A percentile compares a stretch with the other conserved stretches of the same genome.
Conservation (phyloP, 2,113 vertebrate genomes). For the Bambusicola thoracicus region DNA sequence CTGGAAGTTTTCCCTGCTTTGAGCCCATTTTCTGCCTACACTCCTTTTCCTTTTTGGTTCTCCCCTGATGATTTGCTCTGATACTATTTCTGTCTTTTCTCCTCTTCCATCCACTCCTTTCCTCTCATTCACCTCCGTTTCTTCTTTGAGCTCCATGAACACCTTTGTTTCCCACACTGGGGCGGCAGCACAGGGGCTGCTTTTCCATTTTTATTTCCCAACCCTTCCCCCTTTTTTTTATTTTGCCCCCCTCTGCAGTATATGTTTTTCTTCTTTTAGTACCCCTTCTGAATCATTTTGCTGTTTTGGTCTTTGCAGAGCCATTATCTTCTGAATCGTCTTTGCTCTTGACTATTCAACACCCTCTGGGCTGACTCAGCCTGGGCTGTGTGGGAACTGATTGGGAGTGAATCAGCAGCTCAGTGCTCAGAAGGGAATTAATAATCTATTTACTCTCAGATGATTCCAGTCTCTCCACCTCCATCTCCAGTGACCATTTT, state of each 20-base stretch:
- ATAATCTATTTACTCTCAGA: conserved; percentile 49
- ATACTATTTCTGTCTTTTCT: conserved; percentile 3
- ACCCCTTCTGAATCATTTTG: conserved; percentile 65
- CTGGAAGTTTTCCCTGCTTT: background rate
- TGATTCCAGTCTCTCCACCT: conserved; percentile 45
- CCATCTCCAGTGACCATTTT: conserved; percentile 59
- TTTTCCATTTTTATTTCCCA: background rate
- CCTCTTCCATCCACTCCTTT: background rate
- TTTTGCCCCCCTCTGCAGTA: background rate
- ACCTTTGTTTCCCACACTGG: background rate
- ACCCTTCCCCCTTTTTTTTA: too few relatives aligned
- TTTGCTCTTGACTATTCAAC: conserved; percentile 63
- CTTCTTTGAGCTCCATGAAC: background rate
- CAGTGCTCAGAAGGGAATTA: conserved; percentile 52
- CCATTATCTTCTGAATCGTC: conserved; percentile 59
- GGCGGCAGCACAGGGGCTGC: background rate
- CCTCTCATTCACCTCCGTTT: background rate
- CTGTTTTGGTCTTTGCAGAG: conserved; percentile 62
- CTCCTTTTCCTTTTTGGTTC: background rate
- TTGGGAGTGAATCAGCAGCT: conserved; percentile 59
- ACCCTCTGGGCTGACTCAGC: conserved; percentile 77
- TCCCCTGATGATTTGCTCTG: background rate
- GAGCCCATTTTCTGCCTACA: background rate
- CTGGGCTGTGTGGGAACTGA: conserved; percentile 71
- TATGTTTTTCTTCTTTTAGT: conserved; percentile 36